A percentile compares a stretch with the other conserved stretches of the same genome.
Conservation (phyloP, 2,888 invertebrate genomes). For the Apodemia duryi region DNA sequence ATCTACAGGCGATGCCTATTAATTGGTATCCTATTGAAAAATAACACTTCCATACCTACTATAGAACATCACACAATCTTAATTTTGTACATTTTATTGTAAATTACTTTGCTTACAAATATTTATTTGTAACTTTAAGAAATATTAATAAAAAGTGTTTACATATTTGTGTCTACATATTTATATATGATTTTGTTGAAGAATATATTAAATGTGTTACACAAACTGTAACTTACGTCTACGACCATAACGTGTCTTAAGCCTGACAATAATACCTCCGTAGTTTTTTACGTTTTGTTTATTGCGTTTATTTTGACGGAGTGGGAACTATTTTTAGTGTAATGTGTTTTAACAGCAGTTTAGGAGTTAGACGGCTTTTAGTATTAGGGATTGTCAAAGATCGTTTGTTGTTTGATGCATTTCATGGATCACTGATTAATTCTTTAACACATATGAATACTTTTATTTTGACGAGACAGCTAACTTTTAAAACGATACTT, state of each 20-base stretch:
- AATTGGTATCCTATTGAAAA: too few species aligned
- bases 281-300: slow-evolving; percentile 57
- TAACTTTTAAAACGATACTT: too few species aligned
- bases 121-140: too few species aligned
- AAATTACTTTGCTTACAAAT: too few species aligned
- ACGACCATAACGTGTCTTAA: slow-evolving; percentile 55
- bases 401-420: slow-evolving; percentile 24
- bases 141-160: too few species aligned
- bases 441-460: not conserved
- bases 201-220: slow-evolving; percentile 28
- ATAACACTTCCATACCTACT: too few species aligned
- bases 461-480: too few species aligned
- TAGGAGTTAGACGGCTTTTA: slow-evolving; percentile 37
- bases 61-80: too few species aligned
- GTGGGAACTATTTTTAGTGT: slow-evolving; percentile 54
- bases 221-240: slow-evolving; percentile 47
- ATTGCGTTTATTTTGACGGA: slow-evolving; percentile 53
- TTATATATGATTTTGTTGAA: too few species aligned
- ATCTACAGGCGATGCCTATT: too few species aligned
- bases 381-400: slow-evolving; percentile 28
- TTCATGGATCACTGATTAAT: not conserved
- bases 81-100: too few species aligned
- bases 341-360: slow-evolving; percentile 62
- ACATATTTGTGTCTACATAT: too few species aligned
- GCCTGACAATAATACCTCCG: slow-evolving; percentile 58